Evolutionary conservation across 1,140 invertebrate genomes (phyloP).

Genomic region (Leptinotarsa defecta): DNA sequence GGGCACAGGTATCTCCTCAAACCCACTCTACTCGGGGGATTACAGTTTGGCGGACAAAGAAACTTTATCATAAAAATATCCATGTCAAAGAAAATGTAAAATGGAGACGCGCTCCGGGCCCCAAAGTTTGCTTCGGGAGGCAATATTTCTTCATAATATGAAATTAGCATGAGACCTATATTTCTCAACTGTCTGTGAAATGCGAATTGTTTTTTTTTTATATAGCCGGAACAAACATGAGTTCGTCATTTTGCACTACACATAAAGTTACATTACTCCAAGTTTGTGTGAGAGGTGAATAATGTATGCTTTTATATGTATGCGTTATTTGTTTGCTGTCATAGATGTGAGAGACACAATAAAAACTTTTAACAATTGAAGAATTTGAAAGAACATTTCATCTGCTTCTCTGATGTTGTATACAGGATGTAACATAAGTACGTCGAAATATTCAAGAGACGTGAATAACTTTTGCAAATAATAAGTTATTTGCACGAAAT

Average conservation of each 20-base stretch:
- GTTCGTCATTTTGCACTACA: background rate
- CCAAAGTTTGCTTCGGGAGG: background rate
- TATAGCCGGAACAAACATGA: background rate
- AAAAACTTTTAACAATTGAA: too few relatives aligned
- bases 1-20: background rate
- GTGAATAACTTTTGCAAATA: too few relatives aligned
- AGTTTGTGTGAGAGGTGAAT: background rate
- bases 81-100: slow-evolving; percentile 8
- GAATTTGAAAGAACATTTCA: too few relatives aligned
- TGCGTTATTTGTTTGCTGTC: background rate
- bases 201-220: slow-evolving; percentile 6
- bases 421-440: too few relatives aligned
- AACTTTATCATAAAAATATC: slow-evolving; percentile 9
- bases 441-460: too few relatives aligned
- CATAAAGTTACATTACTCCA: slow-evolving; percentile 1
- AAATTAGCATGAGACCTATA: slow-evolving; percentile 8
- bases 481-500: too few relatives aligned
- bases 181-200: slow-evolving; percentile 8
- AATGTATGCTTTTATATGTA: background rate
- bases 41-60: slow-evolving; percentile 1
- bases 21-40: background rate
- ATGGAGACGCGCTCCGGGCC: background rate
- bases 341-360: too few relatives aligned
- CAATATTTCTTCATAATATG: slow-evolving; percentile 6
- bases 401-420: too few relatives aligned